Evolutionary conservation across 2,888 invertebrate species (phyloP).

Genomic region (Bibio marci): DNA sequence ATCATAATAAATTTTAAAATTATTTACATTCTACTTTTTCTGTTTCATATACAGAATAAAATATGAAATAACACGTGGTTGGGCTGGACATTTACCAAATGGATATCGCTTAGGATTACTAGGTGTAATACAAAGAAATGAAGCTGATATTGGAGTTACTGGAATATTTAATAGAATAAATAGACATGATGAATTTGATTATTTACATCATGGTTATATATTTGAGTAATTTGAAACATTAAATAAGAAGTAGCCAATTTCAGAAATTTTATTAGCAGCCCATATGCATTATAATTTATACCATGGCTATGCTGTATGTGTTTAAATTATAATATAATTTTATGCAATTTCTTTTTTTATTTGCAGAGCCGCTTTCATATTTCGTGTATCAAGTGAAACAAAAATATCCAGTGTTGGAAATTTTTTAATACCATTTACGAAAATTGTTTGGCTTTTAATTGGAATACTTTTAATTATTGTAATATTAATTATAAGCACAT

Average conservation of each 20-base stretch:
- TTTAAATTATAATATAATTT: too few relatives aligned
- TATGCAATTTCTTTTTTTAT: too few relatives aligned
- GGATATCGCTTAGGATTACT: conserved; percentile 22
- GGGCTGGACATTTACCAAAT: conserved; percentile 21
- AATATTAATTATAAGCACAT: too few relatives aligned
- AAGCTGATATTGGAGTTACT: conserved; percentile 24
- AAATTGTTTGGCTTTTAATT: conserved; percentile 18
- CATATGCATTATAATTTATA: too few relatives aligned
- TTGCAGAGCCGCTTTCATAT: conserved; percentile 18
- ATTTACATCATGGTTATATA: conserved; percentile 24
- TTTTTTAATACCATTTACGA: conserved; percentile 22
- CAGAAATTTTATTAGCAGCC: too few relatives aligned
- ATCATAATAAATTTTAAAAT: too few relatives aligned
- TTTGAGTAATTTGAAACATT: conserved; percentile 13
- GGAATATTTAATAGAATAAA: conserved; percentile 22
- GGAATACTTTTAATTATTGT: background rate
- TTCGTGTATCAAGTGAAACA: conserved; percentile 21
- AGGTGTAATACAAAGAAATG: conserved; percentile 22
- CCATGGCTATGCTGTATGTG: too few relatives aligned
- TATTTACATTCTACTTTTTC: too few relatives aligned
- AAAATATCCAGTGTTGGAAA: conserved; percentile 17
- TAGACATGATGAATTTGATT: conserved; percentile 23
- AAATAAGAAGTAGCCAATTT: too few relatives aligned
- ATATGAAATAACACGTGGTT: conserved; percentile 24
- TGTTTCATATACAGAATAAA: conserved; percentile 13